phyloP scores from a whole-genome alignment of 2,888 invertebrate species.

The Anagyrus pseudococci region DNA sequence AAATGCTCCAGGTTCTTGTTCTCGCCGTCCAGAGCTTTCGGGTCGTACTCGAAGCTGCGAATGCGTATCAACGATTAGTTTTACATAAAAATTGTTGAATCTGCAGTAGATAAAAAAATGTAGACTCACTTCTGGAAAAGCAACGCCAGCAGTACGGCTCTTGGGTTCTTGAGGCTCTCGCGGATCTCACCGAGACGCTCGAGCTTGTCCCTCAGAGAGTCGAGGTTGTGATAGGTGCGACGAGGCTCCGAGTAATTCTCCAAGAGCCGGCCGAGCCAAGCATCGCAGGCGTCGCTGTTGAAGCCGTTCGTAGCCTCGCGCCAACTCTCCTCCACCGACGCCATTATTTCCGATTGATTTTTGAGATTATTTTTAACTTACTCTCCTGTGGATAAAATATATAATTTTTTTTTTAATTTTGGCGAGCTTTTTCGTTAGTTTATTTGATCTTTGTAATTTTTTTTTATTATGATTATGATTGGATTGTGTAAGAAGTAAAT shows the following conservation, averaged over 20 bases:
- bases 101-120: neutral
- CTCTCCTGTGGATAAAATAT: no score
- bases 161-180: slow-evolving; percentile 60
- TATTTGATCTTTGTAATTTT: no score
- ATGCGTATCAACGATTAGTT: neutral
- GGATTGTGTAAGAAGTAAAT: no score
- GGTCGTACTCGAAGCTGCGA: slow-evolving; percentile 67
- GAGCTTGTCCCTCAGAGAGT: slow-evolving; percentile 63
- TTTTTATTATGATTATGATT: no score
- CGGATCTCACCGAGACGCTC: slow-evolving; percentile 61
- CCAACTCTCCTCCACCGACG: slow-evolving; percentile 57
- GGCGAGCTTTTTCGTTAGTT: no score
- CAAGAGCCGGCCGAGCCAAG: slow-evolving; percentile 60
- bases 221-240: slow-evolving; percentile 64
- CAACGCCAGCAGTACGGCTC: slow-evolving; percentile 64
- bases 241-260: slow-evolving; percentile 61
- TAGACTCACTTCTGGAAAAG: slow-evolving; percentile 67
- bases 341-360: slow-evolving; percentile 10
- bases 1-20: slow-evolving; percentile 66
- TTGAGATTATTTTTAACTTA: no score
- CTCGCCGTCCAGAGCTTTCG: slow-evolving; percentile 65
- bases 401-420: no score
- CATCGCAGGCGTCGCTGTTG: slow-evolving; percentile 50
- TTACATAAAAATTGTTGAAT: slow-evolving; percentile 4
- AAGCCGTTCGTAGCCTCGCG: slow-evolving; percentile 57